Evolutionary conservation across 2,797 vertebrate genomes (phyloP).

Genomic region (Sciaenops ocellatus): DNA sequence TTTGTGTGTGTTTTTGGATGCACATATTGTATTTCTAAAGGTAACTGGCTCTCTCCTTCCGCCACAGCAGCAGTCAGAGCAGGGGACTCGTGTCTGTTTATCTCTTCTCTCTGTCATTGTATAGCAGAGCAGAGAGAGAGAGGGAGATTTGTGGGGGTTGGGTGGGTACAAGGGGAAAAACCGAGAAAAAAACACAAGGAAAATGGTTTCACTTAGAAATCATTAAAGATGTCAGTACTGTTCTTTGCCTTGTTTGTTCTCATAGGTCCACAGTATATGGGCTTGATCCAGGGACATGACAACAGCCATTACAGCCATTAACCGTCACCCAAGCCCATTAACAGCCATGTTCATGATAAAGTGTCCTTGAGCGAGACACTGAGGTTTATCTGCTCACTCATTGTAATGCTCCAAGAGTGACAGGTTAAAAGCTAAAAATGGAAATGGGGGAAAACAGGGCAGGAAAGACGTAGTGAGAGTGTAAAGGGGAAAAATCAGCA

Average conservation of each 20-base stretch:
- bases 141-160: slow-evolving; percentile 54
- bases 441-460: slow-evolving; percentile 15
- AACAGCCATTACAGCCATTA: slow-evolving; percentile 54
- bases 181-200: slow-evolving; percentile 11
- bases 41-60: slow-evolving; percentile 16
- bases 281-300: slow-evolving; percentile 25
- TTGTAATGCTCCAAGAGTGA: slow-evolving; percentile 33
- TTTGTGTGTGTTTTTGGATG: slow-evolving; percentile 1
- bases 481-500: slow-evolving; percentile 26
- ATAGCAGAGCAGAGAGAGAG: slow-evolving; percentile 35
- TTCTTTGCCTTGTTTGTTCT: slow-evolving; percentile 49
- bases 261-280: slow-evolving; percentile 28
- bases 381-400: slow-evolving; percentile 38
- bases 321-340: slow-evolving; percentile 51
- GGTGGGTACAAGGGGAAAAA: slow-evolving; percentile 31
- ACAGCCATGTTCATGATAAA: slow-evolving; percentile 29
- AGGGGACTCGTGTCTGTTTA: slow-evolving; percentile 45
- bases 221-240: slow-evolving; percentile 38
- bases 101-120: slow-evolving; percentile 38
- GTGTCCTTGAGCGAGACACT: slow-evolving; percentile 43
- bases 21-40: slow-evolving; percentile 30
- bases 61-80: slow-evolving; percentile 34
- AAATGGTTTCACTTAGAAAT: slow-evolving; percentile 50
- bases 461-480: slow-evolving; percentile 4
- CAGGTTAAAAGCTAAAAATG: slow-evolving; percentile 47